Base-by-base conservation (phyloP, 1,140 invertebrate genomes). In the Heliconius hewitsoni region DNA sequence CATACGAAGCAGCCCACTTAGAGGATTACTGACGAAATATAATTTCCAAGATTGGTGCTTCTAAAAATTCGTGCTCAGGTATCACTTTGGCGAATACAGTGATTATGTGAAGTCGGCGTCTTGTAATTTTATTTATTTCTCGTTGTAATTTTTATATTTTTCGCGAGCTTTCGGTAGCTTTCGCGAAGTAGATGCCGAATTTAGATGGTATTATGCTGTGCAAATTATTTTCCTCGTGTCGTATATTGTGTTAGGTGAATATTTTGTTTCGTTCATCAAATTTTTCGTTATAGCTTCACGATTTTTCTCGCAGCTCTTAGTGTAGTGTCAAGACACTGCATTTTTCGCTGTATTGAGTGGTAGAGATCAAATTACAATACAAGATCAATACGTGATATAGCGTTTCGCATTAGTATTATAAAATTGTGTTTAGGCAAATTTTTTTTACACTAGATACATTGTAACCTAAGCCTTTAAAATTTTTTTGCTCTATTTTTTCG, bases 151-250 rank as follows among this genome's bases (percentile, higher is more conserved):
- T 66, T 66, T 66, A 66, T 66, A 66, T 66, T 66, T 46, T 30
- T 30, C 60, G 60, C 60, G 23, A 66, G 60, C 60, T 66, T 66
- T 66, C 60, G 27, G 23, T 4, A 60, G 55, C 55, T 60, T 60
- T 27, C 19, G 42, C 42, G 16, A 46, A 16, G 42, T 46, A 46
- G 50, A 18, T 52, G 1, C 46, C 46, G 37, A 71, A 71, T 77
- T 72, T 77, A n/a, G 50, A n/a, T 72, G 52, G 18, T 52, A 77
- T 77, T 77, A 78, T 77, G 30, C 30, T 72, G 50, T 46, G 76
- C 23, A 78, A 78, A 78, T 78, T 78, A 78, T 78, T 73, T 78
- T 77, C 23, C 76, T 78, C 42, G 50, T 77, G 23, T 11, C 60
- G 23, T 23, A 66, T 66, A 66, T 18, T 66, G 11, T 66, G 60